phyloP scores from a whole-genome alignment of 2,888 invertebrate genomes.

The Corythucha ciliata region DNA sequence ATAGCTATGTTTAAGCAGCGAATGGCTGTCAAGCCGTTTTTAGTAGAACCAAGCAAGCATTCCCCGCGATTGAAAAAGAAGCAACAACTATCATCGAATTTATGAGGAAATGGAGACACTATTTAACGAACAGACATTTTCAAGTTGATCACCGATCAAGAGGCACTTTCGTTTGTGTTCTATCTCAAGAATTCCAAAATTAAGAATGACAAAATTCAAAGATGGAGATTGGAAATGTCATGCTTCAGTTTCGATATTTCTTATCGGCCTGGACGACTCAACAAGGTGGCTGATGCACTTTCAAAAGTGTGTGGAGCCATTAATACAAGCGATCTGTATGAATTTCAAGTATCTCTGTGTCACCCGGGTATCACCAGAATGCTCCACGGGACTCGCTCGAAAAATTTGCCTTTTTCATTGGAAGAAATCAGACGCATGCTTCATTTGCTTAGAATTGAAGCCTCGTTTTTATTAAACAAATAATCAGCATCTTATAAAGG shows the following conservation, averaged over 20 bases:
- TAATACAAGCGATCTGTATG: not conserved
- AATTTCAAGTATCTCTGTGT: conserved; percentile 9
- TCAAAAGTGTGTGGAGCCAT: conserved; percentile 2
- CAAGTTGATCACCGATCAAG: conserved; percentile 9
- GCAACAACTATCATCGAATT: conserved; percentile 14
- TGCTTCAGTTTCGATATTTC: conserved; percentile 11
- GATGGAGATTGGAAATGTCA: conserved; percentile 16
- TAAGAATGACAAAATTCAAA: conserved; percentile 7
- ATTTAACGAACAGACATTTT: conserved; percentile 5
- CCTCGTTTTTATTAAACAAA: conserved; percentile 7
- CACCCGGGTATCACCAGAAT: conserved; percentile 7
- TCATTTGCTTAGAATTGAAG: not conserved
- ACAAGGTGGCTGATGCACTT: conserved; percentile 8
- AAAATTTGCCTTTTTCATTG: conserved; percentile 14
- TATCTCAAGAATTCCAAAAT: conserved; percentile 15
- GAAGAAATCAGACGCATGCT: conserved; percentile 12
- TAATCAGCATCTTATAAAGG: too few relatives aligned
- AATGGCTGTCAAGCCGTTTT: too few relatives aligned
- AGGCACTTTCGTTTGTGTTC: conserved; percentile 17
- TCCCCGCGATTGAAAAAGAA: conserved; percentile 16
- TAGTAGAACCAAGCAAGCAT: too few relatives aligned
- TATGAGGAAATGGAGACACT: conserved; percentile 12
- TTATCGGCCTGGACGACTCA: conserved; percentile 12
- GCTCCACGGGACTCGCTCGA: conserved; percentile 8
- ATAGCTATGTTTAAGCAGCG: too few relatives aligned